phyloP scores from a whole-genome alignment of 2,888 invertebrate species.

The Catotricha subobsoleta region DNA sequence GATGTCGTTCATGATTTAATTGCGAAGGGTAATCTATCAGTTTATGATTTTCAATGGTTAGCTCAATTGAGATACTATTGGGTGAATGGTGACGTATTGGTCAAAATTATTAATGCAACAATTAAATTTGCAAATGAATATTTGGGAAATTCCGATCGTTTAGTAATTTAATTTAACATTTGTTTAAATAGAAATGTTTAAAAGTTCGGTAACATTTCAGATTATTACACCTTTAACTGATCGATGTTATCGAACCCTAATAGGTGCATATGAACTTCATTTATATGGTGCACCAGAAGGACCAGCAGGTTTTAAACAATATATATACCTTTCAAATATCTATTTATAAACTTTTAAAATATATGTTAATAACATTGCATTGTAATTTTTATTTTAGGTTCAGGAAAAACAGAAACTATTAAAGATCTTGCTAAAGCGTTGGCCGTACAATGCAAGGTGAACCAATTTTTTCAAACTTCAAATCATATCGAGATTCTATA shows the following conservation, averaged over 20 bases:
- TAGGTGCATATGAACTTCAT: slow-evolving; percentile 52
- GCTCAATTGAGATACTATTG: slow-evolving; percentile 54
- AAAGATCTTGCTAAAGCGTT: slow-evolving; percentile 85
- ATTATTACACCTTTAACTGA: slow-evolving; percentile 37
- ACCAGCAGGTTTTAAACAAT: too few species aligned
- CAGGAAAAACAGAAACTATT: slow-evolving; percentile 80
- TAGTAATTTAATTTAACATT: slow-evolving; percentile 36
- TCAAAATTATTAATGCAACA: slow-evolving; percentile 47
- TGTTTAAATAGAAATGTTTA: neutral
- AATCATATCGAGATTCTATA: neutral
- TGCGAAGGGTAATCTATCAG: slow-evolving; percentile 32
- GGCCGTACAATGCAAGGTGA: slow-evolving; percentile 63
- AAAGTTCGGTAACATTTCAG: neutral
- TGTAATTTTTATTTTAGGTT: too few species aligned
- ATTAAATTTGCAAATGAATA: slow-evolving; percentile 56
- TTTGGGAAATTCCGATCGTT: slow-evolving; percentile 44
- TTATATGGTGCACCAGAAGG: slow-evolving; percentile 51
- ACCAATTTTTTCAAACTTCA: neutral
- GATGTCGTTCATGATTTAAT: slow-evolving; percentile 43
- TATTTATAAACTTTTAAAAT: too few species aligned
- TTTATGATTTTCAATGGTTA: slow-evolving; percentile 51
- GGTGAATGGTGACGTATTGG: slow-evolving; percentile 35
- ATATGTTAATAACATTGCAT: too few species aligned
- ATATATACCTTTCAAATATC: too few species aligned
- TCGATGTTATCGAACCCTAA: slow-evolving; percentile 49